Base-by-base conservation (phyloP, 2,113 vertebrate genomes). In the Caranx ignobilis region DNA sequence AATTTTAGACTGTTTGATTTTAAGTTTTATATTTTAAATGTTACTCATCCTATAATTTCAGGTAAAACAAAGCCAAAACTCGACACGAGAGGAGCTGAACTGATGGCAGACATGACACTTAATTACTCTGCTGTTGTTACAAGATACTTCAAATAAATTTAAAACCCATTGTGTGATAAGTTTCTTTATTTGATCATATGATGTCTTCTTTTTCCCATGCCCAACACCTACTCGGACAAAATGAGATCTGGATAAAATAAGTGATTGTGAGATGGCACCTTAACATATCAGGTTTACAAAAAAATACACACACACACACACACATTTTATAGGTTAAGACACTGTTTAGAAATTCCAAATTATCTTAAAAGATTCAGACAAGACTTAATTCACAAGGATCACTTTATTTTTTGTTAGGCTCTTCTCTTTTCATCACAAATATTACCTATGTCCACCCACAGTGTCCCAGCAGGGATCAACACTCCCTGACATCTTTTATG, bases 391-490 rank as follows among this genome's bases (percentile, higher is more conserved):
- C 89, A 90, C 85, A 92, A 87, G 81, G 83, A 89, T 81, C 86
- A 85, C 84, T 86, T 90, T 91, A 88, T 90, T 90, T 89, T 64
- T 86, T 80, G 68, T 88, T 85, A 79, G 43, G 65, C 74, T 84
- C 60, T 78, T 76, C 64, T 85, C 65, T 80, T 86, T 83, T 87
- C 66, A 83, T 83, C 54, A 80, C 84, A 90, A 82, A 87, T 89
- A 77, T 82, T 63, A 68, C 52, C 84, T 75, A 77, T 32, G 37
- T 89, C 75, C 77, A 82, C 69, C 48, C 64, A 67, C 64, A 82
- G 76, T 63, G 59, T 68, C 71, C 45, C 54, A 85, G 65, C 71
- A 66, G 79, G 84, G 55, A 77, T 67, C 61, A 26, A 54, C 39
- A n/a, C 37, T 70, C 76, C 75, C 66, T 11, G 32, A 79, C 68